Base-by-base conservation (phyloP, 2,113 vertebrate genomes). In the Epinephelus cyanopodus region DNA sequence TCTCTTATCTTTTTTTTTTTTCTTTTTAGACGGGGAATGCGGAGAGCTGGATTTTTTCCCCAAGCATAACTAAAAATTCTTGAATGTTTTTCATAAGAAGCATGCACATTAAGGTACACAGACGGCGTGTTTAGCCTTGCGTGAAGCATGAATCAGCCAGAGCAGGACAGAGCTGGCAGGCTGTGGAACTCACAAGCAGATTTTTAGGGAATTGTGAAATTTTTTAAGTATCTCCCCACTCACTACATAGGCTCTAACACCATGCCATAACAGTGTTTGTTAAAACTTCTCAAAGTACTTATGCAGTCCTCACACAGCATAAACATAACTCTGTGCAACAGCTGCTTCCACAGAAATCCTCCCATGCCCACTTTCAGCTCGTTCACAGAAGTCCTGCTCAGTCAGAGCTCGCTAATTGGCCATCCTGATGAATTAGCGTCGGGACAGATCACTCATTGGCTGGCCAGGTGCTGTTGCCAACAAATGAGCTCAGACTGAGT, bases 371-470 rank as follows among this genome's bases (percentile, higher is more conserved):
- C 61, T 47, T 58, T 53, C 79, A 29, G 78, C 77, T 52, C 27
- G 15, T 56, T 61, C 64, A 21, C 78, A 65, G 65, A 58, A 58
- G 74, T 76, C 83, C 61, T 39, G 77, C 68, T 71, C 74, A 79
- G 72, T 70, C 74, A 57, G 52, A 52, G 76, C 88, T 64, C 78
- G n/a, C 79, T 90, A 91, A 91, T 90, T 90, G 89, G 89, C 83
- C 70, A 23, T 86, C 79, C 56, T 87, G 82, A 88, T 66, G 85
- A 90, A 86, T 92, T 84, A 76, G 61, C 64, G 18, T 65, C 47
- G 58, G 56, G 74, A 65, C 82, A 65, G 76, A 87, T 89, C 87
- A 64, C 66, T 88, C 84, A 78, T 39, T 54, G 63, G 56, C 82
- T 63, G 73, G 70, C 68, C 73, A 58, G 78, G 61, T 89, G 90